These are phyloP conservation scores for Limonius californicus DNA, from an alignment of 1,140 invertebrate species.

Conservation along the genomic window DNA sequence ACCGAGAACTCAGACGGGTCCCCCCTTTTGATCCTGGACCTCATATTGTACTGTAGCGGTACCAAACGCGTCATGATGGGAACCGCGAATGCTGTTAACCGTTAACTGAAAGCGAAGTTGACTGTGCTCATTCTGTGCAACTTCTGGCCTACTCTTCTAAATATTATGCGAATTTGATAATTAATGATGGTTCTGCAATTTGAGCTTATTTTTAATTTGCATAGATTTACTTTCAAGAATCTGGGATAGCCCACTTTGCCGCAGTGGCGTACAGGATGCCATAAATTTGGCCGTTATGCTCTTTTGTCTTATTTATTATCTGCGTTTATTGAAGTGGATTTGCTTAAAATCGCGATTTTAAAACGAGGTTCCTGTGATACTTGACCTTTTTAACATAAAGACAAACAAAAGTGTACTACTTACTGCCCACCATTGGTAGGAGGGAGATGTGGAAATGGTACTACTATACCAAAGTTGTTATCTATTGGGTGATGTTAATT, in stretches of 20 bases:
- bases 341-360: too few relatives aligned
- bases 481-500: too few relatives aligned
- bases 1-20: slow-evolving; percentile 17
- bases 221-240: slow-evolving; percentile 9
- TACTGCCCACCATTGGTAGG: too few relatives aligned
- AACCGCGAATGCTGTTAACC: slow-evolving; percentile 16
- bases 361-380: too few relatives aligned
- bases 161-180: slow-evolving; percentile 13
- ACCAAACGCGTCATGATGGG: slow-evolving; percentile 18
- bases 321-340: too few relatives aligned
- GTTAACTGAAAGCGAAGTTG: slow-evolving; percentile 27
- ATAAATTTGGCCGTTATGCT: too few relatives aligned
- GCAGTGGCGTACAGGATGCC: not conserved
- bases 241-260: not conserved
- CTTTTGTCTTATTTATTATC: too few relatives aligned
- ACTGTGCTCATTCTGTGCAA: slow-evolving; percentile 20
- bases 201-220: not conserved
- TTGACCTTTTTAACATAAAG: too few relatives aligned
- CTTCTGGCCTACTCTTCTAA: slow-evolving; percentile 24
- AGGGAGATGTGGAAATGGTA: too few relatives aligned
- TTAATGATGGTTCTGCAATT: slow-evolving; percentile 7
- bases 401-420: too few relatives aligned
- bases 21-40: slow-evolving; percentile 2
- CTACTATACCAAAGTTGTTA: too few relatives aligned
- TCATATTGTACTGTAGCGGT: slow-evolving; percentile 19